Conservation (phyloP, 2,888 invertebrate genomes). For the Tenodera sinensis region DNA sequence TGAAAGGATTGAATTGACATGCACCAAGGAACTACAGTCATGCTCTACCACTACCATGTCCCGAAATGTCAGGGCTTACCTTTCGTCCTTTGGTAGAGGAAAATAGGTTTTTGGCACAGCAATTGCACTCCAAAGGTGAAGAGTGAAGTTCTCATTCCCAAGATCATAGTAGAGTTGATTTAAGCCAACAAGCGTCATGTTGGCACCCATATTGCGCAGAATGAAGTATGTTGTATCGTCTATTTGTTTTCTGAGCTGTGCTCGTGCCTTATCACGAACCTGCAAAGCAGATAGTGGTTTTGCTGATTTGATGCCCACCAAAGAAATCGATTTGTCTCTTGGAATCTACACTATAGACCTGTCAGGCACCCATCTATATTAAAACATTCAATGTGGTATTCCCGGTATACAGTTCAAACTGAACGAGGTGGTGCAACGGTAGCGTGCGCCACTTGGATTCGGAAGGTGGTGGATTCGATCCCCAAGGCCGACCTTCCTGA, state of each 20-base stretch:
- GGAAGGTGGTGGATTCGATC: no score
- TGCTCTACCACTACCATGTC: not conserved
- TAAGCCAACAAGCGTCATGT: conserved; percentile 20
- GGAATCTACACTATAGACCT: no score
- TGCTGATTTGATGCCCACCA: no score
- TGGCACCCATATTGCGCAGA: conserved; percentile 27
- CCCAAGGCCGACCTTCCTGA: no score
- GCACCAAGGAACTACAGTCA: no score
- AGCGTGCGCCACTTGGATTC: no score
- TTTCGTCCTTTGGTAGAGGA: conserved; percentile 32
- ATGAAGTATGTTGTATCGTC: conserved; percentile 36
- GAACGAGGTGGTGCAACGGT: no score
- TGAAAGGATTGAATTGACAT: no score
- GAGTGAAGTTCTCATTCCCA: conserved; percentile 40
- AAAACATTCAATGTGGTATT: no score
- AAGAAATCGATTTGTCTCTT: no score
- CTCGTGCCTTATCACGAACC: conserved; percentile 28
- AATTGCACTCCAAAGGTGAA: conserved; percentile 42
- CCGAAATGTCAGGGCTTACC: conserved; percentile 7
- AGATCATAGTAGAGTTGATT: conserved; percentile 22
- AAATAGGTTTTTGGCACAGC: conserved; percentile 46
- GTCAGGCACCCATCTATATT: no score
- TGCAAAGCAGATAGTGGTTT: not conserved
- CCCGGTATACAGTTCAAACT: no score
- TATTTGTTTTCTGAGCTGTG: conserved; percentile 32